phyloP scores from a whole-genome alignment of 2,113 vertebrate genomes.

The Gallinago paraguaiae region DNA sequence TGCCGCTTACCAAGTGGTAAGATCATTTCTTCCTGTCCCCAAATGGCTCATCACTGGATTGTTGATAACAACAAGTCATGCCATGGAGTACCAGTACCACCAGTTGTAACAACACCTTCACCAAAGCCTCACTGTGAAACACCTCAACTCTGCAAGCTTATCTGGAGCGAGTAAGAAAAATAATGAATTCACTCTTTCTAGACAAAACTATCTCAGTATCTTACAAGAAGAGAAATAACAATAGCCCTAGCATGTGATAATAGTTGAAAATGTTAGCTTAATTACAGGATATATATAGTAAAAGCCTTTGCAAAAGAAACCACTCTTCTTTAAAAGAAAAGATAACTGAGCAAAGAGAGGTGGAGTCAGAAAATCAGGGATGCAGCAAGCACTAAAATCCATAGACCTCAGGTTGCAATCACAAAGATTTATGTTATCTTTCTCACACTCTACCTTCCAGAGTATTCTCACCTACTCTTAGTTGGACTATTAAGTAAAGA shows the following conservation, averaged over 20 bases:
- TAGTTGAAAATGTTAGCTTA: background rate
- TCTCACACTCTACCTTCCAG: background rate
- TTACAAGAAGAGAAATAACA: background rate
- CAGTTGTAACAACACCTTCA: background rate
- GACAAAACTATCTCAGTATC: background rate
- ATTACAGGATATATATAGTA: background rate
- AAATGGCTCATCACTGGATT: conserved; percentile 80
- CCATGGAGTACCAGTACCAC: conserved; percentile 39
- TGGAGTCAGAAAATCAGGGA: background rate
- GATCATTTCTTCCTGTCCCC: conserved; percentile 71
- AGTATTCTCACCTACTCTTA: background rate
- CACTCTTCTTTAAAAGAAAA: background rate
- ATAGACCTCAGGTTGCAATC: background rate
- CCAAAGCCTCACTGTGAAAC: background rate
- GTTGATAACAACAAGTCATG: conserved; percentile 31
- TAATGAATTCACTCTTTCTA: background rate
- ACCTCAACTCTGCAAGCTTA: conserved; percentile 74
- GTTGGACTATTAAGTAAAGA: background rate
- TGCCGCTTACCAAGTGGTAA: conserved; percentile 79
- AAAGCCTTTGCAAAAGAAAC: background rate
- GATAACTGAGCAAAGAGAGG: background rate
- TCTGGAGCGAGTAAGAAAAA: conserved; percentile 81
- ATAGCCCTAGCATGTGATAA: background rate
- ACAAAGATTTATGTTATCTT: background rate
- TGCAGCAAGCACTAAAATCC: background rate